phyloP scores from a whole-genome alignment of 1,140 invertebrate species.

The Matsumurasca onukii region DNA sequence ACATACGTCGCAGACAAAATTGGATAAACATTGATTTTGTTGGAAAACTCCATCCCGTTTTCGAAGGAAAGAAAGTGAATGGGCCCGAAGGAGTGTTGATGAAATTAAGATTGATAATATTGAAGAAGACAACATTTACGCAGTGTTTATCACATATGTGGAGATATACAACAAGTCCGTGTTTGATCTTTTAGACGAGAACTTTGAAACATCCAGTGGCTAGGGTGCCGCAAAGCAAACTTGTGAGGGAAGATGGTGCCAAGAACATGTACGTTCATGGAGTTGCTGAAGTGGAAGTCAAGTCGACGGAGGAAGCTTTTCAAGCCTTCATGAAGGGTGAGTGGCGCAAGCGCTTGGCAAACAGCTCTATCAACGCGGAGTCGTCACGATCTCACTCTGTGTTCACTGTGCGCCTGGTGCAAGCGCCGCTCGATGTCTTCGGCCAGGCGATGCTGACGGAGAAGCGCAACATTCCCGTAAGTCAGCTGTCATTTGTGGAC shows the following conservation, averaged over 20 bases:
- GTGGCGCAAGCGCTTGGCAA: conserved; percentile 79
- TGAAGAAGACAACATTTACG: conserved; percentile 79
- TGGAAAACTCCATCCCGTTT: no score
- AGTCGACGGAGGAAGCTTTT: conserved; percentile 83
- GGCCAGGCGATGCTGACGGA: conserved; percentile 61
- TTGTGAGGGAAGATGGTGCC: conserved; percentile 72
- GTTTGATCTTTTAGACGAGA: conserved; percentile 90
- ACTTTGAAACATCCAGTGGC: not conserved
- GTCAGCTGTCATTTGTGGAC: conserved; percentile 91
- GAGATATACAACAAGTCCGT: conserved; percentile 99
- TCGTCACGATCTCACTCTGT: conserved; percentile 93
- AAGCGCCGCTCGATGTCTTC: conserved; percentile 74
- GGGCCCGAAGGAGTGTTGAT: conserved; percentile 52
- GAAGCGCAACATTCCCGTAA: conserved; percentile 66
- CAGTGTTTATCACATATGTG: conserved; percentile 94
- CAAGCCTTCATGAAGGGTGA: conserved; percentile 69
- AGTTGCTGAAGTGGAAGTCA: conserved; percentile 88
- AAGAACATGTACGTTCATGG: conserved; percentile 91
- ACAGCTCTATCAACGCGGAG: conserved; percentile 87
- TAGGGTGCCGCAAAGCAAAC: conserved; percentile 61
- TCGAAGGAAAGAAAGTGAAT: conserved; percentile 4
- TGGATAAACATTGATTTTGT: no score
- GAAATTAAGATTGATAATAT: conserved; percentile 62
- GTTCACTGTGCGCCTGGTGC: conserved; percentile 89
- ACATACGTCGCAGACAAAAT: no score